Evolutionary conservation across 2,888 invertebrate species (phyloP).

Genomic region (Amphimallon solstitiale): DNA sequence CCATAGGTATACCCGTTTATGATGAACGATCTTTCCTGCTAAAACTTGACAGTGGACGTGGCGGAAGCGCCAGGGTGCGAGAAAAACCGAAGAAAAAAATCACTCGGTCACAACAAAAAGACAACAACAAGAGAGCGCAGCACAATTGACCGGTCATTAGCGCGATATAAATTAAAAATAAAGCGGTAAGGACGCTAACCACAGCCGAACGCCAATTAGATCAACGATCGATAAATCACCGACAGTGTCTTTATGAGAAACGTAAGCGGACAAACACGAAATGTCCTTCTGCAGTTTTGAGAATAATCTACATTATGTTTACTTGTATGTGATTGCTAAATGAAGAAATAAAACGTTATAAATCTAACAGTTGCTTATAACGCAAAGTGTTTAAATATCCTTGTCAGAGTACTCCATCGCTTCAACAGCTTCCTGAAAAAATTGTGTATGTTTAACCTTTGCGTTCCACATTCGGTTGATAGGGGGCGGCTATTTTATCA

Average conservation of each 20-base stretch:
- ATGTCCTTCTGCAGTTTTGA: background rate
- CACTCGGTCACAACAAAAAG: background rate
- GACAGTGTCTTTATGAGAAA: background rate
- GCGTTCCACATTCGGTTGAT: no score
- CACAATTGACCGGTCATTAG: conserved; percentile 29
- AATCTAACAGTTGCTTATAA: no score
- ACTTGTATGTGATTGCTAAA: no score
- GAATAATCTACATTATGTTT: background rate
- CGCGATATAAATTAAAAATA: conserved; percentile 23
- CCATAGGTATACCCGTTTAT: conserved; percentile 2
- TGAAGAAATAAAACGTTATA: no score
- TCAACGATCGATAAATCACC: conserved; percentile 47
- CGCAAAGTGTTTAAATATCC: no score
- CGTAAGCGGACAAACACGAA: background rate
- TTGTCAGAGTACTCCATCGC: no score
- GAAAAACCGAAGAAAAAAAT: conserved; percentile 16
- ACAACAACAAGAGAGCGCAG: conserved; percentile 11
- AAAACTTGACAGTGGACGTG: conserved; percentile 19
- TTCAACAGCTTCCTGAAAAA: no score
- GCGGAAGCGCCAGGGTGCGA: background rate
- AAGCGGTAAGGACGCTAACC: conserved; percentile 17
- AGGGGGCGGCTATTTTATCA: no score
- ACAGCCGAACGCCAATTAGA: conserved; percentile 25
- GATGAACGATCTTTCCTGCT: conserved; percentile 11
- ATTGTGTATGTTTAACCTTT: no score